These are phyloP conservation scores for Ceraclea dissimilis DNA, from an alignment of 2,888 invertebrate genomes.

Conservation along the genomic window DNA sequence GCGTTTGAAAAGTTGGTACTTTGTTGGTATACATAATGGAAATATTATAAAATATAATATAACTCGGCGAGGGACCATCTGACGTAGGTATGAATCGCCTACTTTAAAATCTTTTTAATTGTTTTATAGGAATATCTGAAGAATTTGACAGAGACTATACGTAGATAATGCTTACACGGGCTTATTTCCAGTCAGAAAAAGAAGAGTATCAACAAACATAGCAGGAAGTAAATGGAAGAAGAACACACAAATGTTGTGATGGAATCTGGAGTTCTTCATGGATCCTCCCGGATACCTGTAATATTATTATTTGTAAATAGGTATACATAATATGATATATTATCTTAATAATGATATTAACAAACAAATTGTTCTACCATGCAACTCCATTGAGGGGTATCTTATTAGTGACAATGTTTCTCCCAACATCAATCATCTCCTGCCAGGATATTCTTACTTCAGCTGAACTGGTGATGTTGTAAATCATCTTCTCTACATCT, in stretches of 20 bases:
- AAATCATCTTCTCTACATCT: constrained; percentile 48
- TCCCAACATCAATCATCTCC: constrained; percentile 75
- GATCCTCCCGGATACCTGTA: constrained; percentile 73
- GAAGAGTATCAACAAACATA: constrained; percentile 69
- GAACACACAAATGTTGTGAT: constrained; percentile 76
- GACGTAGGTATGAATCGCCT: too few species aligned
- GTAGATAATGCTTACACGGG: constrained; percentile 78
- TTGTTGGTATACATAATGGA: too few species aligned
- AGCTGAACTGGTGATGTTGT: constrained; percentile 72
- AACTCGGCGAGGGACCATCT: too few species aligned
- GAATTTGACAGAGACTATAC: too few species aligned
- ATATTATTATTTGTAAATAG: neutral
- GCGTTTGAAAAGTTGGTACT: too few species aligned
- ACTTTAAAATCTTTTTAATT: too few species aligned
- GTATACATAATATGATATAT: too few species aligned
- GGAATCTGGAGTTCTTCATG: constrained; percentile 69
- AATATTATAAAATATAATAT: too few species aligned
- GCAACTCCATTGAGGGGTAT: constrained; percentile 83
- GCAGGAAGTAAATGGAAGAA: constrained; percentile 91
- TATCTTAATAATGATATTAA: too few species aligned
- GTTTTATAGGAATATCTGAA: too few species aligned
- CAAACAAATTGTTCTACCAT: too few species aligned
- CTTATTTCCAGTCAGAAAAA: constrained; percentile 75
- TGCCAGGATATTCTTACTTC: constrained; percentile 83
- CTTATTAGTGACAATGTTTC: constrained; percentile 65